phyloP scores from a whole-genome alignment of 2,797 vertebrate species.

The Dryobates pubescens region DNA sequence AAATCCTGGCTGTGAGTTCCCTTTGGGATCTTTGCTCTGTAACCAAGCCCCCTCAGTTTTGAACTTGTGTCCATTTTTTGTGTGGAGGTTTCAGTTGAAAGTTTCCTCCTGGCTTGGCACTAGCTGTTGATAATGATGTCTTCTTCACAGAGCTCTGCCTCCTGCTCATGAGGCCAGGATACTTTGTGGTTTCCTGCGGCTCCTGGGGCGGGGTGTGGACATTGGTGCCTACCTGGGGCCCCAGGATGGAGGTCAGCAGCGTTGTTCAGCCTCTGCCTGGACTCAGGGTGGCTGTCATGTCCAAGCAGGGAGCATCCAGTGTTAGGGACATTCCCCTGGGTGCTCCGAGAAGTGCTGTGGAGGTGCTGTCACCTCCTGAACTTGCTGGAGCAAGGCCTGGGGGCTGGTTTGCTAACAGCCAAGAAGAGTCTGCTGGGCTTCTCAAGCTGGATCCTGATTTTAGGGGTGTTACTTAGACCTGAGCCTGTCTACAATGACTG shows the following conservation, averaged over 20 bases:
- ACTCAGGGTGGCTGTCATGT: fast-evolving
- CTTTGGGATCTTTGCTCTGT: neutral
- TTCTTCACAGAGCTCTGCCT: neutral
- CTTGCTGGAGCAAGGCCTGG: neutral
- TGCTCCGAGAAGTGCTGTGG: fast-evolving
- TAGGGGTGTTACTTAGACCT: neutral
- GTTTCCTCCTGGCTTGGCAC: conserved; percentile 30
- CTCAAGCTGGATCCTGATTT: neutral
- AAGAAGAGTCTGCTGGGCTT: neutral
- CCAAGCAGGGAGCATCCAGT: neutral
- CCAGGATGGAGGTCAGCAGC: neutral
- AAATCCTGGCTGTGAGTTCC: neutral
- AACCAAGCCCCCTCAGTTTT: neutral
- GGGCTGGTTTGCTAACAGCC: neutral
- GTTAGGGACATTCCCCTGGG: fast-evolving
- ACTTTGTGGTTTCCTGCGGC: neutral
- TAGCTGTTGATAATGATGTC: neutral
- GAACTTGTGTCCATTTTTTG: neutral
- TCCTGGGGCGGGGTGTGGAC: fast-evolving
- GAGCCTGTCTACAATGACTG: neutral
- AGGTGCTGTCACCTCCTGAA: neutral
- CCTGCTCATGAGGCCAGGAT: fast-evolving
- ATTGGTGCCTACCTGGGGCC: fast-evolving
- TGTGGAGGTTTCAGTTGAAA: conserved; percentile 1
- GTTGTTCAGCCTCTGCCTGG: neutral